Percentiles rank a stretch among this genome's conserved stretches.
These are phyloP conservation scores for Sterrhoptilus dennistouni DNA, from an alignment of 2,113 vertebrate genomes.

Conservation along the genomic window DNA sequence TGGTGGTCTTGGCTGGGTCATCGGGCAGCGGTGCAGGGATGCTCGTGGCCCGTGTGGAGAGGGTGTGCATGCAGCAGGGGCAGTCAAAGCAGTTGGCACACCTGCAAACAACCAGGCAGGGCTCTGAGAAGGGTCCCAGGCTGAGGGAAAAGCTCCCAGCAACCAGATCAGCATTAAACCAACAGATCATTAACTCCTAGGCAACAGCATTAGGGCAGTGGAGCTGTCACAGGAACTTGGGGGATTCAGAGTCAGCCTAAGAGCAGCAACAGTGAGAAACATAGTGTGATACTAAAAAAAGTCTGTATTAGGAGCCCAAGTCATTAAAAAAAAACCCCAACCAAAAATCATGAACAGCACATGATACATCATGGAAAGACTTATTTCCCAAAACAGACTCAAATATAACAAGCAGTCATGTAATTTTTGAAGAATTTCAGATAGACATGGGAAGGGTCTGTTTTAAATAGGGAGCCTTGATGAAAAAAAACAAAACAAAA, in stretches of 20 bases:
- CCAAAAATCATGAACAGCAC: not conserved
- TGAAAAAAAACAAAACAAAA: not conserved
- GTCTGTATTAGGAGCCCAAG: not conserved
- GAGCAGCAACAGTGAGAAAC: not conserved
- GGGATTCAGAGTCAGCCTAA: not conserved
- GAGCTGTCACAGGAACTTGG: not conserved
- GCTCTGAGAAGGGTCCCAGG: not conserved
- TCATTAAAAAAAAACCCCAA: not conserved
- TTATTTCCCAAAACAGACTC: not conserved
- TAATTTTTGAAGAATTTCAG: not conserved
- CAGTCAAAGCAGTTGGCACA: constrained; percentile 99
- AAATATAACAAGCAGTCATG: not conserved
- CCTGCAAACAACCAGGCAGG: constrained; percentile 59
- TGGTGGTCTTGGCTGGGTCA: constrained; percentile 93
- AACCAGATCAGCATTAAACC: not conserved
- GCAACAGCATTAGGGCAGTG: not conserved
- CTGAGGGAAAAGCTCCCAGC: not conserved
- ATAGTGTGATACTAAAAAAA: accelerated
- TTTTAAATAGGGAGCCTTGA: not conserved
- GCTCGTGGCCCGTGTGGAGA: constrained; percentile 95
- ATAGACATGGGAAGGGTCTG: accelerated
- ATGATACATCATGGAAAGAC: not conserved
- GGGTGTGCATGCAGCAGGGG: constrained; percentile 97
- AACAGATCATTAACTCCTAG: not conserved
- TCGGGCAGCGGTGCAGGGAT: constrained; percentile 93